Evolutionary conservation across 1,140 invertebrate genomes (phyloP), one percentile per base, ranked within the genome.

Genomic region (Marisa cornuarietis): DNA sequence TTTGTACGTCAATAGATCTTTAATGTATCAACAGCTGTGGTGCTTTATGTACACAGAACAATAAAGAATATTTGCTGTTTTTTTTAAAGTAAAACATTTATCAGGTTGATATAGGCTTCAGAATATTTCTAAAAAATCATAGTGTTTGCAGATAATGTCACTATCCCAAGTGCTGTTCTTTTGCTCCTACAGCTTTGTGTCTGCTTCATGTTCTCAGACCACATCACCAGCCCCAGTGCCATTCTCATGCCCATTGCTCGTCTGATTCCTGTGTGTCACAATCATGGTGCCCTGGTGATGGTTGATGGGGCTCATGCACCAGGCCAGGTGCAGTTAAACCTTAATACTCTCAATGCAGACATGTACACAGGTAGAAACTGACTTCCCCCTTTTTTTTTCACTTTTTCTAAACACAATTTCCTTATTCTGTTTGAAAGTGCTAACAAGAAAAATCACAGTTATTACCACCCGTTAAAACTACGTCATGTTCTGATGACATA

Each of bases 281-380:
- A 76, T 8, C 80, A 86, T 68, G 82, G 80, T 3, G 83, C 82
- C 42, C 24, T 88, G 66, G 82, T 82, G 24, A 52, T 87, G 20
- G 75, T 88, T 62, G 87, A 88, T 80, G 87, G 86, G 9, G 87
- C 87, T 18, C 87, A 88, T 63, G 68, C 74, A 24, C 84, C 87
- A n/a, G 87, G 87, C 18, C 86, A 87, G 11, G n/a, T 88, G 18
- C 78, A 76, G 6, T 65, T 87, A 3, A 81, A 86, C 78, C 58
- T 88, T 73, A 75, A 83, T 18, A 84, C 85, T 16, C 78, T 88
- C 7, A 82, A 83, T 13, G 87, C 85, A 14, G 87, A 88, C 71
- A 84, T 85, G 68, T 88, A 85, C 63, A 85, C 85, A 61, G 86
- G 87, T 88, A 82, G 54, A 11, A 58, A 14, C 11, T 11, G 1